Conservation (phyloP, 2,888 invertebrate genomes). For the Cantharis rustica region DNA sequence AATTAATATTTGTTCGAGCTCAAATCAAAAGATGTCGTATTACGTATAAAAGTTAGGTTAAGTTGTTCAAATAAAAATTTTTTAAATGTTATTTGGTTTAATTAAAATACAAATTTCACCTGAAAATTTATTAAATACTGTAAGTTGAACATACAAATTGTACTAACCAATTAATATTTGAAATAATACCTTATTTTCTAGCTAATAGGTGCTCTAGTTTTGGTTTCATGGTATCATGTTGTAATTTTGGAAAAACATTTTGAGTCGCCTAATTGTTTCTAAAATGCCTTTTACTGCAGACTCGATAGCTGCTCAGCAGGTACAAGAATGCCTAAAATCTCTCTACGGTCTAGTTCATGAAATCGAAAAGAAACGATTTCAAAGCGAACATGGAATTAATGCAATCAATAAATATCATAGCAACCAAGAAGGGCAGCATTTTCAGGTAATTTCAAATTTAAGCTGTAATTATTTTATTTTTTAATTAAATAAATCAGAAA, state of each 20-base stretch:
- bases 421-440: slow-evolving; percentile 47
- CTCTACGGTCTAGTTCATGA: slow-evolving; percentile 78
- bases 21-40: neutral
- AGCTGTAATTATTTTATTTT: neutral
- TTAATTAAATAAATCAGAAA: neutral
- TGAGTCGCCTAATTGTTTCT: slow-evolving; percentile 1
- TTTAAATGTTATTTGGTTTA: slow-evolving; percentile 21
- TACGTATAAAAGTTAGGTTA: neutral
- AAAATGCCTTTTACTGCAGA: slow-evolving; percentile 79
- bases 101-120: slow-evolving; percentile 27
- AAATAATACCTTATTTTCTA: neutral
- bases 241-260: slow-evolving; percentile 55
- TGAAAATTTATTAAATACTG: slow-evolving; percentile 39
- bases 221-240: slow-evolving; percentile 60
- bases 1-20: neutral
- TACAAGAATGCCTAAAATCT: slow-evolving; percentile 78
- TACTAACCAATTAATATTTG: neutral
- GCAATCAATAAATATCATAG: slow-evolving; percentile 76
- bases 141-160: slow-evolving; percentile 30
- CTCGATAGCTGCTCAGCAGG: slow-evolving; percentile 67
- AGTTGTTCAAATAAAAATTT: neutral
- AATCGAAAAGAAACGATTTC: slow-evolving; percentile 78
- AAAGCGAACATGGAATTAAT: slow-evolving; percentile 80
- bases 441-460: slow-evolving; percentile 39
- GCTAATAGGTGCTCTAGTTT: slow-evolving; percentile 46